phyloP scores from a whole-genome alignment of 2,113 vertebrate species.

The Salvator merianae region DNA sequence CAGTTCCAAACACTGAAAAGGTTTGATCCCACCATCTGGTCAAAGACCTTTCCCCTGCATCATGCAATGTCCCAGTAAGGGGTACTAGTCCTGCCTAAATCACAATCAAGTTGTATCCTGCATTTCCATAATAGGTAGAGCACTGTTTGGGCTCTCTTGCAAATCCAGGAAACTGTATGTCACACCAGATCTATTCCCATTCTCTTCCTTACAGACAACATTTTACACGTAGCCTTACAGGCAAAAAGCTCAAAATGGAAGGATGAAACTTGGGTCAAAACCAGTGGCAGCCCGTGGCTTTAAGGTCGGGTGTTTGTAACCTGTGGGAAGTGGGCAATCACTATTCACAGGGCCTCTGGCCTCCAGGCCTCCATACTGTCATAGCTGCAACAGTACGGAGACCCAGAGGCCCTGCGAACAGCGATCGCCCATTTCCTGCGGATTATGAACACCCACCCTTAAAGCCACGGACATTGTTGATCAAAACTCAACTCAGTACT shows the following conservation, averaged over 20 bases:
- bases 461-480: too few relatives aligned
- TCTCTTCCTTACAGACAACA: background rate
- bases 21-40: background rate
- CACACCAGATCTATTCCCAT: background rate
- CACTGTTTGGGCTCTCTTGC: background rate
- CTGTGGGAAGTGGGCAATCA: too few relatives aligned
- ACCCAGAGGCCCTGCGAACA: too few relatives aligned
- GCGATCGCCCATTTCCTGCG: too few relatives aligned
- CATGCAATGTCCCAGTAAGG: background rate
- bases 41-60: too few relatives aligned
- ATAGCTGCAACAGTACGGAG: too few relatives aligned
- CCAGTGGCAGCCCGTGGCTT: too few relatives aligned
- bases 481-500: too few relatives aligned
- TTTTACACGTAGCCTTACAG: background rate
- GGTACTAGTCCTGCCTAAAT: background rate
- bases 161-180: background rate
- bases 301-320: too few relatives aligned
- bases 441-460: too few relatives aligned
- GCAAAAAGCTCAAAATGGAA: background rate
- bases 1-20: background rate
- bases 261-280: background rate
- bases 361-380: too few relatives aligned
- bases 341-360: too few relatives aligned
- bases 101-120: accelerated
- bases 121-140: background rate